Evolutionary conservation across 1,140 invertebrate genomes (phyloP), one percentile per base, ranked within the genome.

Genomic region (Matsumurasca onukii): DNA sequence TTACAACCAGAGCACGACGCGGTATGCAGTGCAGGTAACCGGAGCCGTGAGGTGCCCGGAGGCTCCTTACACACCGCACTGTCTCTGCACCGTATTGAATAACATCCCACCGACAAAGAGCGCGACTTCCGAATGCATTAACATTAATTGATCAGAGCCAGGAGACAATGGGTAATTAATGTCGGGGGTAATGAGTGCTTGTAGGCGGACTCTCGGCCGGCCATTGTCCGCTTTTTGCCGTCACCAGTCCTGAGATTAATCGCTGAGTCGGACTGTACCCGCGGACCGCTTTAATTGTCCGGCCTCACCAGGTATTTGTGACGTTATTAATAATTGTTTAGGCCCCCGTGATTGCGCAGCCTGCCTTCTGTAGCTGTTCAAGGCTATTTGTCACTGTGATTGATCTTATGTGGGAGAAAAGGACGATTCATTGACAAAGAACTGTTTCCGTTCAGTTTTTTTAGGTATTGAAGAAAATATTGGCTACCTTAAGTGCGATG

Each of bases 31-130:
- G n/a, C n/a, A n/a, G n/a, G n/a, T n/a, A n/a, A n/a, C n/a, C n/a
- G n/a, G n/a, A n/a, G n/a, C n/a, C n/a, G n/a, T n/a, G n/a, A n/a
- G n/a, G n/a, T n/a, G n/a, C n/a, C n/a, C n/a, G n/a, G n/a, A n/a
- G n/a, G n/a, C n/a, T n/a, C n/a, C n/a, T n/a, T n/a, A n/a, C n/a
- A n/a, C n/a, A n/a, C n/a, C n/a, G n/a, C n/a, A n/a, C n/a, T n/a
- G n/a, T n/a, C n/a, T n/a, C n/a, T n/a, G n/a, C n/a, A n/a, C n/a
- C 49, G 49, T 52, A 52, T 52, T 52, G 49, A 52, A 52, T 52
- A 52, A n/a, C 49, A 52, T 15, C 49, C 49, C 9, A 20, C 49
- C 49, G 49, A 52, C 49, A 52, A 52, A 52, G 49, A n/a, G n/a
- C n/a, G n/a, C n/a, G n/a, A 52, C 49, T 52, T 52, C 49, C 49